phyloP scores from a whole-genome alignment of 2,113 vertebrate species.

The Aegotheles bennettii region DNA sequence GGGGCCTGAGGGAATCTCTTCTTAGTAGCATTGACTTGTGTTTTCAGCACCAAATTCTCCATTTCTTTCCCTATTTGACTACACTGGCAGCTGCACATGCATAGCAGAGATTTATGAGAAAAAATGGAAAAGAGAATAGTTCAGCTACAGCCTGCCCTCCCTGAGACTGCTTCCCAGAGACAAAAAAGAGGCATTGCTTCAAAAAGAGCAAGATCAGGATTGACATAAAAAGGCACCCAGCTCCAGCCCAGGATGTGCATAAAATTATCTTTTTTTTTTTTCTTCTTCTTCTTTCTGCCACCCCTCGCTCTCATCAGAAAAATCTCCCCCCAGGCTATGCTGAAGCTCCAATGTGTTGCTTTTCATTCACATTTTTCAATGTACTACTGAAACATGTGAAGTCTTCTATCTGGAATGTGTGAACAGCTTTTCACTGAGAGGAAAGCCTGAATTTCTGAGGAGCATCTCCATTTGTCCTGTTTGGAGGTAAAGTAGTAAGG shows the following conservation, averaged over 20 bases:
- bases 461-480: not conserved
- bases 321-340: slow-evolving; percentile 40
- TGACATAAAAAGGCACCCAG: not conserved
- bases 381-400: slow-evolving; percentile 8
- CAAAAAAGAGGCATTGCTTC: not conserved
- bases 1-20: not conserved
- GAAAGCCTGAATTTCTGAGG: not conserved
- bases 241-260: not conserved
- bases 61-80: not conserved
- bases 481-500: not conserved
- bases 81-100: not conserved
- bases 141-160: not conserved
- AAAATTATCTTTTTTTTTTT: not conserved
- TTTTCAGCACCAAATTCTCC: not conserved
- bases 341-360: not conserved
- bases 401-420: not conserved
- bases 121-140: not conserved
- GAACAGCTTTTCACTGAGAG: not conserved
- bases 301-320: not conserved
- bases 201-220: not conserved
- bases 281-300: not conserved
- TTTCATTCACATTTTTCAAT: slow-evolving; percentile 41
- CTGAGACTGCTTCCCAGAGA: not conserved
- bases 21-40: not conserved
- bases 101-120: not conserved